Evolutionary conservation across 2,888 invertebrate genomes (phyloP), one percentile per base, ranked within the genome.

Genomic region (Oxycera nigricornis): DNA sequence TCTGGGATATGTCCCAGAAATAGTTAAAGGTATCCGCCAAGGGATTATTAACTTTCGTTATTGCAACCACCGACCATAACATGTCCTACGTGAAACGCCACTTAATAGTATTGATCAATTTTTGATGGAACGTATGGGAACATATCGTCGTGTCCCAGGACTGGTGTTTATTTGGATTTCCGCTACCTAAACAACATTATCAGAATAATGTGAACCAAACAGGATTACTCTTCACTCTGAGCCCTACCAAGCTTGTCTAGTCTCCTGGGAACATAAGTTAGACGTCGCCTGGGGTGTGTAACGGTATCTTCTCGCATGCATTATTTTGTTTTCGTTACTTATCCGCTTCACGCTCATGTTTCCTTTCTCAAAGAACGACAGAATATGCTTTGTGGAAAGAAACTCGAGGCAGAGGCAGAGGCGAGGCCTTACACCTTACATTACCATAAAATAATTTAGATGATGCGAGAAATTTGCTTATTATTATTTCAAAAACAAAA

Each of bases 281-380:
- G 59, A 14, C 59, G 9, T 30, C 30, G 26, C 59, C n/a, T 67
- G 67, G 46, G 67, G 41, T 67, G 46, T 41, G 41, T 67, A 67
- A 67, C 67, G 41, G 31, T 41, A 17, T 67, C 46, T 67, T 35
- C 17, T 31, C 62, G n/a, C 22, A 62, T 62, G 35, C 31, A 62
- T 31, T 41, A 39, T 67, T 28, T 67, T 67, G 41, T 67, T 22
- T 41, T 67, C 39, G 41, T 39, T 46, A 67, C 67, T 67, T 67
- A 67, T 41, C 39, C 39, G 41, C 22, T 41, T 67, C 46, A 67
- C 39, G 4, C 31, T 22, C 20, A 17, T 67, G n/a, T n/a, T n/a
- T n/a, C n/a, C n/a, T n/a, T n/a, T n/a, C n/a, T n/a, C n/a, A n/a
- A n/a, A n/a, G n/a, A n/a, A n/a, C n/a, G n/a, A n/a, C n/a, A n/a